Base-by-base conservation (phyloP, 53 echinoderm and acorn worm genomes). In the Actinopyga echinites region DNA sequence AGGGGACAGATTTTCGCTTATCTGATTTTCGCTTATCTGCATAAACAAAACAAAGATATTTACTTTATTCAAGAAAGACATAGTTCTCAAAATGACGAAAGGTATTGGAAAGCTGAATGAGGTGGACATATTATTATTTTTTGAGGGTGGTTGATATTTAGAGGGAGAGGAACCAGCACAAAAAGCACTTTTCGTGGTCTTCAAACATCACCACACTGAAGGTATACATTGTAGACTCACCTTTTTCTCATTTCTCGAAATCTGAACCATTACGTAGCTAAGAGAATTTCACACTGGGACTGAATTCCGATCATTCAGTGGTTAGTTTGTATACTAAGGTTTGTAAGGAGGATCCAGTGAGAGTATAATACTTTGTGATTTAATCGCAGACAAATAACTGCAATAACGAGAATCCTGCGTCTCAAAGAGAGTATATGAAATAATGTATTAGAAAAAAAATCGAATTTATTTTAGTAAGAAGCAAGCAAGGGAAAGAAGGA, bases 241-340 rank as follows among this genome's bases (percentile, higher is more conserved):
- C 65, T 82, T 22, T 82, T 82, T 29, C 31, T 62, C 30, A 65
- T 61, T 20, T 34, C 82, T 10, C 33, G 82, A 23, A 62, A 60
- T 65, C n/a, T 62, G 21, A 19, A 65, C 13, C 82, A 80, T 62
- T 12, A 4, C 19, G 64, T 82, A 8, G 37, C 11, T 8, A n/a
- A 37, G 20, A 37, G 38, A 40, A 35, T 0, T 34, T 26, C 65
- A 15, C 45, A 20, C 61, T 65, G 3, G 44, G 82, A 15, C 15
- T 64, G 19, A 11, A 38, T 26, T 61, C 82, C 29, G 82, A 82
- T 54, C 82, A 82, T 40, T 82, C 82, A 31, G 37, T 82, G 32
- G 82, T 82, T n/a, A 60, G 25, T 36, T 30, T 82, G 29, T 13
- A 60, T 21, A 6, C 65, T 22, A 23, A 65, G 4, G 7, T 82